Base-by-base conservation (phyloP, 2,113 vertebrate genomes). In the Salvelinus namaycush region DNA sequence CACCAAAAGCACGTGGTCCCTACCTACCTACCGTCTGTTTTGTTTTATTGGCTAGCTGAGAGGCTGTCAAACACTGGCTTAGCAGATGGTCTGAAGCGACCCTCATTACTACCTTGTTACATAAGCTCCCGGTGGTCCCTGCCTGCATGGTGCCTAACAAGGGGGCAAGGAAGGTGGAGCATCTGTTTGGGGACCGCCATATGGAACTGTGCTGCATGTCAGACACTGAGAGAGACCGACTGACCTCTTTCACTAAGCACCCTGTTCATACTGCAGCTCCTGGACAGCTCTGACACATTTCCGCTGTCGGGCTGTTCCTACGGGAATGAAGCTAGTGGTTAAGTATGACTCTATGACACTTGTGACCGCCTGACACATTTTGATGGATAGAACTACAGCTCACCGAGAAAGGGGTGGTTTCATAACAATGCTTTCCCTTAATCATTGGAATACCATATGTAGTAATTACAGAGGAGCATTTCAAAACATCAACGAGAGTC, bases 81-180 rank as follows among this genome's bases (percentile, higher is more conserved):
- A 82, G 69, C 87, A 87, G 76, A 87, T 87, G 89, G 83, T 14
- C 12, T 11, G 14, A 59, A 54, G 74, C 66, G 60, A 57, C 59
- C 70, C 27, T 22, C 20, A 62, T 81, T 80, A 80, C 79, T 73
- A 76, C 73, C 51, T 60, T 62, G 74, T 76, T 81, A 76, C 44
- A 77, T 18, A 81, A 79, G 77, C 79, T 70, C 70, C 78, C 48
- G 57, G 51, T 9, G 72, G 73, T 73, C 68, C 73, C 73, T 44
- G 34, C 59, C 66, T 73, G 66, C 13, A 16, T 39, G 73, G 66
- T 76, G 74, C 77, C 60, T 79, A 86, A 84, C 75, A 82, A 68
- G 76, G 22, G 68, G 48, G 57, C 64, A 76, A 72, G 48, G 78
- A 82, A 79, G 78, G 22, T 6, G 34, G 79, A 88, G 76, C 85